These are phyloP conservation scores for Malurus splendens DNA, from an alignment of 2,797 vertebrate genomes.

Conservation along the genomic window DNA sequence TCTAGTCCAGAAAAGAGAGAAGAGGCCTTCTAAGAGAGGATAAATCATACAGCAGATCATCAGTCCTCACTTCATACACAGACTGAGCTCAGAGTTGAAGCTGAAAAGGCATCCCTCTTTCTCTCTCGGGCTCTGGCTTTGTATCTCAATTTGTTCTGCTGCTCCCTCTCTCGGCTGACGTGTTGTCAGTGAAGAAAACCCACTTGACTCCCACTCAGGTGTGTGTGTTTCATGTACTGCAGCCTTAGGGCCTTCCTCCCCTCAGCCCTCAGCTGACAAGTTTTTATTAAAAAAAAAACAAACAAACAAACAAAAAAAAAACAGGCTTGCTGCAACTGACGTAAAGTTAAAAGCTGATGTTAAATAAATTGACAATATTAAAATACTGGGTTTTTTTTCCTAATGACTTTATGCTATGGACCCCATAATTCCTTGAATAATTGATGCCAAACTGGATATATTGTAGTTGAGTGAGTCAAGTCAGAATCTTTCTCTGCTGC, in stretches of 20 bases:
- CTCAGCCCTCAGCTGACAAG: not conserved
- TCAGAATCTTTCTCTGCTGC: not conserved
- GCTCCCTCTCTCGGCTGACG: not conserved
- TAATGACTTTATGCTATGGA: not conserved
- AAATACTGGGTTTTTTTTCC: not conserved
- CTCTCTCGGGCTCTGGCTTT: not conserved
- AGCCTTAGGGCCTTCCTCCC: not conserved
- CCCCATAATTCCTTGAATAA: not conserved
- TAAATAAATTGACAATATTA: not conserved
- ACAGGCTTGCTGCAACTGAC: not conserved
- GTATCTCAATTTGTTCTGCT: not conserved
- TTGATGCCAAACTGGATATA: not conserved
- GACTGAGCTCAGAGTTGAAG: not conserved
- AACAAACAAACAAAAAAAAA: not conserved
- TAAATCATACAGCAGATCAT: not conserved
- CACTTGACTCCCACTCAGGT: not conserved
- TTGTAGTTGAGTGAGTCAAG: not conserved
- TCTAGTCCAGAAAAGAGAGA: not conserved
- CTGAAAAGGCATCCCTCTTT: rapidly evolving
- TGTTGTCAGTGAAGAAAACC: not conserved
- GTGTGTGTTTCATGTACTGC: not conserved
- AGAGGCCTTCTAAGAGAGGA: not conserved
- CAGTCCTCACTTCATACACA: not conserved
- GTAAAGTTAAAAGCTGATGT: not conserved
- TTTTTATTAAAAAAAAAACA: not conserved